phyloP scores from a whole-genome alignment of 2,113 vertebrate genomes.

The Tragulus kanchil region DNA sequence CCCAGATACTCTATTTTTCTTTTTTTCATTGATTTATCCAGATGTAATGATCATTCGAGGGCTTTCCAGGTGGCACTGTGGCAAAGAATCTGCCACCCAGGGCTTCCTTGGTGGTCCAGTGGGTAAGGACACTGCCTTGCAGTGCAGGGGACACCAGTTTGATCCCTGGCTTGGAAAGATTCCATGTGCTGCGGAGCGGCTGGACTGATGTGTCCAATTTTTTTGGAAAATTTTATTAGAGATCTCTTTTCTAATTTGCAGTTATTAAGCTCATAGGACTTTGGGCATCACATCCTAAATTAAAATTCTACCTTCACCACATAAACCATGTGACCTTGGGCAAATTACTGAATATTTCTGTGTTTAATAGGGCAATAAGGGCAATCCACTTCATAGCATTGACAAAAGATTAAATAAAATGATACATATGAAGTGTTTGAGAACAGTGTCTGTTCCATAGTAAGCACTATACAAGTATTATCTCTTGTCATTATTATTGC shows the following conservation, averaged over 20 bases:
- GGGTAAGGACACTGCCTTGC: no score
- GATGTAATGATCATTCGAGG: not conserved
- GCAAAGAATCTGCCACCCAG: not conserved
- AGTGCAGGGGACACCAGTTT: no score
- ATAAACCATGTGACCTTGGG: not conserved
- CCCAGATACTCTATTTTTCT: not conserved
- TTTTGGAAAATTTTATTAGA: no score
- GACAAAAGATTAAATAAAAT: conserved; percentile 34
- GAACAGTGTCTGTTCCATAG: not conserved
- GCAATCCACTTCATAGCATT: not conserved
- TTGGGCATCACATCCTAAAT: not conserved
- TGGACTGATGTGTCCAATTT: no score
- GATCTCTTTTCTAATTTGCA: not conserved
- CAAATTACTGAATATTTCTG: not conserved
- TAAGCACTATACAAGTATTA: not conserved
- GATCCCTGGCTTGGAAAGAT: no score
- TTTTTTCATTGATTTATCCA: conserved; percentile 19
- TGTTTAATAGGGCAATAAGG: not conserved
- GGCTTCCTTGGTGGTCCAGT: no score
- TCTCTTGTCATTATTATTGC: not conserved
- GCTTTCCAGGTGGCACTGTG: not conserved
- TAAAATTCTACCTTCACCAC: conserved; percentile 48
- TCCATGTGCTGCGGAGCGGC: no score
- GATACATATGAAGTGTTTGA: not conserved
- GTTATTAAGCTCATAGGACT: not conserved